These are phyloP conservation scores for Chanos chanos DNA, from an alignment of 2,797 vertebrate species.

Conservation along the genomic window DNA sequence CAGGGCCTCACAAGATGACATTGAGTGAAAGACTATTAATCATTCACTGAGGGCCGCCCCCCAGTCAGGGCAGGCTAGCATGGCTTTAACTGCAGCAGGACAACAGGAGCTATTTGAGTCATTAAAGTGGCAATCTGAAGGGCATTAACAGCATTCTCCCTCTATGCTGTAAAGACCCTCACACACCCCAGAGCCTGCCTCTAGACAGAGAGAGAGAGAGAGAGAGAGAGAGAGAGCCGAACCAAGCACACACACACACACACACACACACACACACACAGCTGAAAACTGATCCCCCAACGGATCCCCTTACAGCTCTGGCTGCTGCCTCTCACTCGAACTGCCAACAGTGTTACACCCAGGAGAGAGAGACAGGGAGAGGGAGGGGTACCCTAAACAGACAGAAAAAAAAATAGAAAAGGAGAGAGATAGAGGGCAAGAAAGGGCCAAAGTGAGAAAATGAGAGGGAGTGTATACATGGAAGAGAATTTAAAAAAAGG, in stretches of 20 bases:
- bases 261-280: constrained; percentile 35
- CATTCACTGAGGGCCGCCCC: too few species aligned
- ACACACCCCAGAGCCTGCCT: constrained; percentile 29
- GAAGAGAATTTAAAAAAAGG: constrained; percentile 14
- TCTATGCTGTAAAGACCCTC: constrained; percentile 18
- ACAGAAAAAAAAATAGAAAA: neutral
- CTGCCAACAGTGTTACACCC: constrained; percentile 50
- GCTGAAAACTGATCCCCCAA: constrained; percentile 46
- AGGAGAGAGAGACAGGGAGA: constrained; percentile 29
- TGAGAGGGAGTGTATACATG: constrained; percentile 18
- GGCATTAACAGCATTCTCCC: constrained; percentile 33
- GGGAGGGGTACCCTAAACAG: constrained; percentile 3
- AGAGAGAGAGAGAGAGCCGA: too few species aligned
- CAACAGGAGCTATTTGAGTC: too few species aligned
- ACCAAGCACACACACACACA: constrained; percentile 28
- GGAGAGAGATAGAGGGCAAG: constrained; percentile 12
- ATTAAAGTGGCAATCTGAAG: too few species aligned
- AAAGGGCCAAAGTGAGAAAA: constrained; percentile 22
- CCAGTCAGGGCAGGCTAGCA: constrained; percentile 37
- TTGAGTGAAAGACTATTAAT: constrained; percentile 49
- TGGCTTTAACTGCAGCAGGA: too few species aligned
- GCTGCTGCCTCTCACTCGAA: constrained; percentile 43
- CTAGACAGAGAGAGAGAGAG: too few species aligned
- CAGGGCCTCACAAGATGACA: constrained; percentile 48
- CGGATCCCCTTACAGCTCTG: constrained; percentile 48